These are phyloP conservation scores for Xanthia icteritia DNA, from an alignment of 2,888 invertebrate species.

Conservation along the genomic window DNA sequence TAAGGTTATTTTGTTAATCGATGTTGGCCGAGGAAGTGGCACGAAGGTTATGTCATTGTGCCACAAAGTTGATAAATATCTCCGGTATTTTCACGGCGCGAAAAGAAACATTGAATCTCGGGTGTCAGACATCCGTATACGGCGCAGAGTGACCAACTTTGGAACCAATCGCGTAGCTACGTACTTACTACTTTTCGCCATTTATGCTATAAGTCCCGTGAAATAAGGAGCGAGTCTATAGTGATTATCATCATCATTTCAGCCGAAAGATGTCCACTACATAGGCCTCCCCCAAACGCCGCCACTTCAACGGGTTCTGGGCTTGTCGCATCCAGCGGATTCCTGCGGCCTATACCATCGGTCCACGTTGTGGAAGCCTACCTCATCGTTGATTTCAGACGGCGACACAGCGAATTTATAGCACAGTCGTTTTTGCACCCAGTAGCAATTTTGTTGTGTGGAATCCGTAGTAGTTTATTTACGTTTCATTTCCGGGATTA, in stretches of 20 bases:
- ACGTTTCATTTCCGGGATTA: constrained; percentile 46
- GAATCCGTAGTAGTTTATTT: constrained; percentile 27
- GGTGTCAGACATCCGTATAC: constrained; percentile 70
- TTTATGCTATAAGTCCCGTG: too few relatives aligned
- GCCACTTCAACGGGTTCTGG: too few relatives aligned
- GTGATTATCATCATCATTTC: too few relatives aligned
- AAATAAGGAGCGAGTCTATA: too few relatives aligned
- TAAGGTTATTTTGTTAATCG: constrained; percentile 32
- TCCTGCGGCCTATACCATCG: too few relatives aligned
- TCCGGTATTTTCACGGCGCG: constrained; percentile 68
- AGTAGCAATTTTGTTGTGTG: constrained; percentile 25
- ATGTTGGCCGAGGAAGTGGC: constrained; percentile 24
- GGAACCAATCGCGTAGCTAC: constrained; percentile 13
- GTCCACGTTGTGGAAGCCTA: too few relatives aligned
- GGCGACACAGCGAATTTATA: constrained; percentile 19
- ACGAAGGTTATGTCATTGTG: constrained; percentile 64
- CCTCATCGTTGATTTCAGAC: constrained; percentile 22
- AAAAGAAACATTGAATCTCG: constrained; percentile 73
- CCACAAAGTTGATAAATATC: constrained; percentile 71
- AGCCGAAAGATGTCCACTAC: too few relatives aligned
- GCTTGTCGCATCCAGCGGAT: too few relatives aligned
- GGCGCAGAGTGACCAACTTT: constrained; percentile 34
- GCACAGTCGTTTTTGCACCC: constrained; percentile 16
- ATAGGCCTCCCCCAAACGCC: too few relatives aligned
- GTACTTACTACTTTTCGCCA: too few relatives aligned